Evolutionary conservation across 2,113 vertebrate genomes (phyloP).

Genomic region (Gopherus flavomarginatus): DNA sequence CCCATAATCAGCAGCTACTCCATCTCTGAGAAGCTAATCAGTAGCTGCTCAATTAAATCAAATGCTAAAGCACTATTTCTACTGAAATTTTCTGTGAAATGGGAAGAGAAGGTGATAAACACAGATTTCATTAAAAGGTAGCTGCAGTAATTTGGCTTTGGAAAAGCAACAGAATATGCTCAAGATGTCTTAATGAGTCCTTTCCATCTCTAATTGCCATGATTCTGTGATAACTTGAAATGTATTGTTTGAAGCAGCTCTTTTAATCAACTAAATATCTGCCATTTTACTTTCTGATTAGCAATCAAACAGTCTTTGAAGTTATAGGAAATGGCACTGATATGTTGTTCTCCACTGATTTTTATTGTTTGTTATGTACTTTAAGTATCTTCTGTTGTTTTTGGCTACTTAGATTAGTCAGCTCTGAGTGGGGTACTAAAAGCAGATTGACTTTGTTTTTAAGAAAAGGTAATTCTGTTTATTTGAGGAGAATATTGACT

Average conservation of each 20-base stretch:
- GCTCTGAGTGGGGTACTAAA: not conserved
- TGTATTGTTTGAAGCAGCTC: slow-evolving; percentile 59
- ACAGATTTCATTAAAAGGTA: slow-evolving; percentile 6
- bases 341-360: slow-evolving; percentile 3
- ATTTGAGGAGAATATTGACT: not conserved
- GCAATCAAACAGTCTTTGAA: slow-evolving; percentile 39
- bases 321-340: not conserved
- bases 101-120: slow-evolving; percentile 7
- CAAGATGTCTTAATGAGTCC: not conserved
- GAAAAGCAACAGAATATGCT: not conserved
- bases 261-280: slow-evolving; percentile 62
- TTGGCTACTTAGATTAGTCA: not conserved
- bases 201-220: slow-evolving; percentile 17
- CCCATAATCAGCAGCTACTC: slow-evolving; percentile 11
- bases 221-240: slow-evolving; percentile 50
- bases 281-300: slow-evolving; percentile 39
- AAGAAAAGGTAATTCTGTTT: not conserved
- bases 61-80: not conserved
- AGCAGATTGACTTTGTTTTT: not conserved
- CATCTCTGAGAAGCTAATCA: slow-evolving; percentile 32
- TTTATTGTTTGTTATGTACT: not conserved
- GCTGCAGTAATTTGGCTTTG: not conserved
- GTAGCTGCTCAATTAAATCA: slow-evolving; percentile 41
- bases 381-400: not conserved
- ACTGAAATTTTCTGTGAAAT: slow-evolving; percentile 5